Evolutionary conservation across 2,888 invertebrate species (phyloP), one percentile per base, ranked within the genome.

Genomic region (Adelognathus sp.): DNA sequence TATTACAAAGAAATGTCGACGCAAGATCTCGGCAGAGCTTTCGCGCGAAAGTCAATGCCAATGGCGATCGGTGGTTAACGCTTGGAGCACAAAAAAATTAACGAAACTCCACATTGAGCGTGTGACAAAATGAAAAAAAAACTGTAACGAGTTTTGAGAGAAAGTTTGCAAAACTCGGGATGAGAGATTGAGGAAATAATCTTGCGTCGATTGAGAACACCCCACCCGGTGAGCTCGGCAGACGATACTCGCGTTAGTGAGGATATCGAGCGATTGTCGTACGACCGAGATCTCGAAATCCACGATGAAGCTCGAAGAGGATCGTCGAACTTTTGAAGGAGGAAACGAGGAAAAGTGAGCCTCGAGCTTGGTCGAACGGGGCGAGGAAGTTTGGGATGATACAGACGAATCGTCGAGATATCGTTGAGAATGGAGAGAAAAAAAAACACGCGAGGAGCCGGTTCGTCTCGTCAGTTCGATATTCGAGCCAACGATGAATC

Each of bases 1-100:
- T 78, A 79, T 50, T 82, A 84, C 80, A 70, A 80, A 29, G 84
- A 83, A 29, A 72, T 79, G 41, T 75, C 84, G 44, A 73, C 83
- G 39, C 81, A 71, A 31, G 83, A 86, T 41, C 78, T 80, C 14
- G 81, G 80, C 44, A 81, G 82, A 78, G 78, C 83, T 9, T 77
- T 83, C 50, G 69, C 72, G 24, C 71, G 63, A 69, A 76, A 67
- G 24, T 24, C 14, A 7, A 75, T 78, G 18, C 66, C 79, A 50
- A 66, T 83, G 6, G 39, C 64, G 41, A 76, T 84, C 58, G 78
- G 70, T 52, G 83, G 81, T 56, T 85, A 82, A 82, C 2, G 41
- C 16, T 2, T 14, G 56, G 56, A 56, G 56, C n/a, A n/a, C n/a
- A n/a, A 14, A 50, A 1, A 11, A 4, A 0, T 5, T 50, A n/a